A percentile compares a stretch with the other conserved stretches of the same genome.
These are phyloP conservation scores for Drosophila aldrichi DNA, from an alignment of 2,888 invertebrate genomes.

Conservation along the genomic window DNA sequence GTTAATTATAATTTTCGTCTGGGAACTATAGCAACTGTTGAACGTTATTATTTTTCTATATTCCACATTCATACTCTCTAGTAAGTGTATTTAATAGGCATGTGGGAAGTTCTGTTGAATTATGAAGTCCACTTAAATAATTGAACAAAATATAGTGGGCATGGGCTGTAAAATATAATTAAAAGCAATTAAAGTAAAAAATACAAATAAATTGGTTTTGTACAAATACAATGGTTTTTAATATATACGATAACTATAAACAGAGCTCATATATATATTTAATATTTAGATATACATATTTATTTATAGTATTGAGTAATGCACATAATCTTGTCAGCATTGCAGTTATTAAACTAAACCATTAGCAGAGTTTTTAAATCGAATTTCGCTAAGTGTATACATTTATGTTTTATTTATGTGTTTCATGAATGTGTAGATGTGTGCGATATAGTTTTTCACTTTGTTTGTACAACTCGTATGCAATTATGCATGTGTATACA, in stretches of 20 bases:
- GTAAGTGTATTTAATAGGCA: not conserved
- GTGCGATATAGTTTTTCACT: conserved; percentile 43
- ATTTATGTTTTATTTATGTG: conserved; percentile 34
- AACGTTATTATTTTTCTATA: not conserved
- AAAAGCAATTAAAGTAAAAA: not conserved
- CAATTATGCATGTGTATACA: conserved; percentile 37
- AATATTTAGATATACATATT: conserved; percentile 51
- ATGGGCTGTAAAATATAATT: not conserved
- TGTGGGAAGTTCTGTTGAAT: conserved; percentile 9
- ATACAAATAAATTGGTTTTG: conserved; percentile 35
- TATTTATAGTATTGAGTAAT: conserved; percentile 74
- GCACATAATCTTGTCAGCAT: conserved; percentile 74
- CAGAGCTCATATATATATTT: conserved; percentile 59
- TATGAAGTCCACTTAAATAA: conserved; percentile 3
- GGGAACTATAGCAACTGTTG: conserved; percentile 30
- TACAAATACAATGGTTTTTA: conserved; percentile 64
- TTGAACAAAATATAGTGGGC: conserved; percentile 6
- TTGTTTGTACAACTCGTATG: conserved; percentile 65
- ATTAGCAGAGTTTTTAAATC: conserved; percentile 60
- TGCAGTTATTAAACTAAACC: conserved; percentile 58
- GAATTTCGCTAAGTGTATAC: conserved; percentile 68
- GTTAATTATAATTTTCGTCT: conserved; percentile 1
- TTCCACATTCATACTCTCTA: not conserved
- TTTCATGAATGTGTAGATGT: conserved; percentile 30
- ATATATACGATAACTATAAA: conserved; percentile 59